Base-by-base conservation (phyloP, 2,888 invertebrate species). In the Germaria angustata region DNA sequence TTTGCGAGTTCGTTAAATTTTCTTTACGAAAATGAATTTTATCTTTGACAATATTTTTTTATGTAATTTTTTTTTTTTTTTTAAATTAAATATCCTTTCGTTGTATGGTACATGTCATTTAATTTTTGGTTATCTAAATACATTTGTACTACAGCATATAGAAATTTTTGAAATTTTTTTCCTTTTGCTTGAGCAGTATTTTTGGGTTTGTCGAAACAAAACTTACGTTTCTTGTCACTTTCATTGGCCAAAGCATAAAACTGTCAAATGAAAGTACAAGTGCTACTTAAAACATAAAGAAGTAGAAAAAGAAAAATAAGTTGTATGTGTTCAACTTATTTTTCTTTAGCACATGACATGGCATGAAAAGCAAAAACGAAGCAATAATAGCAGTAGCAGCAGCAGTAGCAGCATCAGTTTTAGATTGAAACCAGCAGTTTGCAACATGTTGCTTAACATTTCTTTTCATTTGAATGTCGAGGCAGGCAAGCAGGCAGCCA, bases 221-320 rank as follows among this genome's bases (percentile, higher is more conserved):
- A 65, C 65, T 79, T 65, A 65, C 24, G 36, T 59, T 51, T 39
- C 46, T 71, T 83, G 75, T 76, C 79, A 80, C 80, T 76, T 83
- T 80, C 80, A 80, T 80, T 80, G 76, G 66, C 76, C 61, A 65
- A 39, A 51, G 71, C 59, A 72, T 69, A 77, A 76, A 83, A 76
- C 84, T 84, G 85, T 84, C 81, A 87, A 87, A 88, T 87, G 89
- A 88, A 89, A 89, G 88, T 87, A 80, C 75, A 84, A 85, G 84
- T 85, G 85, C 80, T 76, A 79, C 72, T 72, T 49, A 39, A 65
- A 39, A n/a, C n/a, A n/a, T 39, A 55, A 34, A 24, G 8, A 41
- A 41, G 2, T n/a, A 39, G 15, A 1, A 20, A 17, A 69, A 41
- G 39, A 4, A n/a, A n/a, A n/a, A n/a, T n/a, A n/a, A n/a, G n/a